phyloP scores from a whole-genome alignment of 2,113 vertebrate genomes.

The Pardalotus punctatus region DNA sequence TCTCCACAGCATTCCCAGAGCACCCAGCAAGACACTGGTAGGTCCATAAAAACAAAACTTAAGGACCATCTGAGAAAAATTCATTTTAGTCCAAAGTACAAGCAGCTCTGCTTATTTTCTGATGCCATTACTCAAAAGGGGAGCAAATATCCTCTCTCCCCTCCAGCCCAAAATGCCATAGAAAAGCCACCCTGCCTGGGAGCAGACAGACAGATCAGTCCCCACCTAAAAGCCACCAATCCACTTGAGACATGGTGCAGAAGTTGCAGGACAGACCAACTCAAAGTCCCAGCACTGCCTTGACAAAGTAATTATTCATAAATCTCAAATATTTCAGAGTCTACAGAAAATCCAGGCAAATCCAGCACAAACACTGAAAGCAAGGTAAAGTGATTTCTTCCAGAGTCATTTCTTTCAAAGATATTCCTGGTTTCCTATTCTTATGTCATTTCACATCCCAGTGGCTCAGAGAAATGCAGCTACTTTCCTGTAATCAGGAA shows the following conservation, averaged over 20 bases:
- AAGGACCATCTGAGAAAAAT: not conserved
- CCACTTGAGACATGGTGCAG: rapidly evolving
- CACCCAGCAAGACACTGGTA: not conserved
- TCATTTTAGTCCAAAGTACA: not conserved
- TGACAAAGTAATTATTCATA: not conserved
- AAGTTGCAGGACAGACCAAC: not conserved
- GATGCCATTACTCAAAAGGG: not conserved
- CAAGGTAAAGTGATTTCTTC: not conserved
- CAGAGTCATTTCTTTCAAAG: not conserved
- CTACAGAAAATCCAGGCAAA: not conserved
- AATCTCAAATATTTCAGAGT: not conserved
- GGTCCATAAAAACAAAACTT: not conserved
- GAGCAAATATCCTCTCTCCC: not conserved
- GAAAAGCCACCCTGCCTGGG: not conserved
- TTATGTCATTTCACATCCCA: not conserved
- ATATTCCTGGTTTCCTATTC: not conserved
- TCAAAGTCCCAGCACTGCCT: not conserved
- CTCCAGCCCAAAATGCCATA: not conserved
- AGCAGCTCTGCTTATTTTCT: not conserved
- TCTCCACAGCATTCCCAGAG: not conserved
- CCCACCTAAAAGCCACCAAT: not conserved
- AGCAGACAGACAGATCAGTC: not conserved
- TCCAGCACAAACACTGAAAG: not conserved
- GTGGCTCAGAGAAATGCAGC: not conserved
- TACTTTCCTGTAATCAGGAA: not conserved